Evolutionary conservation across 1,140 invertebrate species (phyloP).

Genomic region (Gonioctena quinquepunctata): DNA sequence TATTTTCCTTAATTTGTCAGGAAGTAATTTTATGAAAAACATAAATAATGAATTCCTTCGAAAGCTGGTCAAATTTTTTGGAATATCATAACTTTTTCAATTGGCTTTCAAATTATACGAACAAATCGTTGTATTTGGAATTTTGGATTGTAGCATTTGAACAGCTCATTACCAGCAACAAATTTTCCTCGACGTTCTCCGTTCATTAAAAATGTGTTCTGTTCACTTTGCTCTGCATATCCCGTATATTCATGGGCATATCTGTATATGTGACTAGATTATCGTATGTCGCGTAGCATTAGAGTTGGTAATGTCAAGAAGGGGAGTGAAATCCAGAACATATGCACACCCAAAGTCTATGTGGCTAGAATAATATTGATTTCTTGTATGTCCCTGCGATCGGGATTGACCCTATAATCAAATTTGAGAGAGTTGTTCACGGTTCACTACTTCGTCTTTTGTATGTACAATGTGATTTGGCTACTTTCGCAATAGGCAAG

Average conservation of each 20-base stretch:
- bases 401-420: not conserved
- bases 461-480: not conserved
- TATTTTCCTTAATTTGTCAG: too few relatives aligned
- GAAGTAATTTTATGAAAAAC: too few relatives aligned
- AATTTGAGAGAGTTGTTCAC: not conserved
- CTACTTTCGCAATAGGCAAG: not conserved
- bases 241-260: not conserved
- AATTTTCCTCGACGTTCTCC: too few relatives aligned
- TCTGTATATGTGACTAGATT: not conserved
- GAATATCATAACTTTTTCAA: too few relatives aligned
- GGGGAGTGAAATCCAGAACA: not conserved
- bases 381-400: not conserved
- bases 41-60: too few relatives aligned
- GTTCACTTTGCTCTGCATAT: too few relatives aligned
- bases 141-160: too few relatives aligned
- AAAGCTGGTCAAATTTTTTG: too few relatives aligned
- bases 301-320: not conserved
- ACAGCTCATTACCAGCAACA: too few relatives aligned
- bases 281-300: not conserved
- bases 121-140: too few relatives aligned
- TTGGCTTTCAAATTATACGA: too few relatives aligned
- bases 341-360: not conserved
- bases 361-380: not conserved
- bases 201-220: too few relatives aligned
- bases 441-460: not conserved